Conservation (phyloP, 2,113 vertebrate genomes). For the Carassius gibelio region DNA sequence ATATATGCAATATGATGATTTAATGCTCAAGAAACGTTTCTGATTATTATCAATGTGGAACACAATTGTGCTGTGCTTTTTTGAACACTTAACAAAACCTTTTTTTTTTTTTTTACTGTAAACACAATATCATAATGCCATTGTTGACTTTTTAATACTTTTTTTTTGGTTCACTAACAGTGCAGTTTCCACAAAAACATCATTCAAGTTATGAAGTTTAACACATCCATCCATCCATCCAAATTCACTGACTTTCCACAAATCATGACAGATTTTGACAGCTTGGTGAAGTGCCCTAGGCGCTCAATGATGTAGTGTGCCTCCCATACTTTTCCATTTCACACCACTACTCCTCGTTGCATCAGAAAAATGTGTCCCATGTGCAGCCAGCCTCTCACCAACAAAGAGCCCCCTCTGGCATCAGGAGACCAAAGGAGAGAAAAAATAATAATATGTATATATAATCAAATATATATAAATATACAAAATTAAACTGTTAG, state of each 20-base stretch:
- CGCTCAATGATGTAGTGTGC: constrained; percentile 25
- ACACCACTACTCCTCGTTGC: constrained; percentile 36
- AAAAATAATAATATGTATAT: too few species aligned
- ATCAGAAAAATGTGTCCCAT: constrained; percentile 25
- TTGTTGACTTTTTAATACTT: background rate
- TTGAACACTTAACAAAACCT: background rate
- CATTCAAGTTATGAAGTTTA: constrained; percentile 1
- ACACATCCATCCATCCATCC: background rate
- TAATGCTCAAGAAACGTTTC: background rate
- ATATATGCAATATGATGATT: background rate
- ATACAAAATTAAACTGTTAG: background rate
- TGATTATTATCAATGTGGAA: background rate
- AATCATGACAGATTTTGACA: constrained; percentile 46
- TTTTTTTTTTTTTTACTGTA: background rate
- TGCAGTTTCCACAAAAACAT: constrained; percentile 24
- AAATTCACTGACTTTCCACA: constrained; percentile 17
- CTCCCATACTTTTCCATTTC: constrained; percentile 40
- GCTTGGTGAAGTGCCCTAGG: constrained; percentile 30
- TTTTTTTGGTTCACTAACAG: background rate
- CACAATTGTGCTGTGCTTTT: background rate
- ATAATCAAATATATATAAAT: too few species aligned
- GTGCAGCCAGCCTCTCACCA: constrained; percentile 6
- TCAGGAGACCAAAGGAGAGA: background rate
- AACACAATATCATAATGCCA: background rate
- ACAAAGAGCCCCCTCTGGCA: constrained; percentile 26